Evolutionary conservation across 2,113 vertebrate genomes (phyloP), one percentile per base, ranked within the genome.

Genomic region (Montifringilla adamsi): DNA sequence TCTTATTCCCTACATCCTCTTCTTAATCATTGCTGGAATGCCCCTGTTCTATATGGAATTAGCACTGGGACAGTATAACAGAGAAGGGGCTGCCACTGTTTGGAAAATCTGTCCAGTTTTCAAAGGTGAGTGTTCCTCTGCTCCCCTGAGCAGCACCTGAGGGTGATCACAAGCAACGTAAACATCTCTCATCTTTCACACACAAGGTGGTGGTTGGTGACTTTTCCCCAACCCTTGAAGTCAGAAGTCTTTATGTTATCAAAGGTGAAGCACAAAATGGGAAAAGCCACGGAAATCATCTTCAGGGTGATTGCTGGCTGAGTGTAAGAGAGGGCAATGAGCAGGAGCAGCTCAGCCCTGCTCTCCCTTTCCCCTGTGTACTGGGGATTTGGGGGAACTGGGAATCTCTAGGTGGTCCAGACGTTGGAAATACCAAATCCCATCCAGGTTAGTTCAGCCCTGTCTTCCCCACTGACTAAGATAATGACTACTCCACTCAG

Each of bases 11-110:
- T 99, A 99, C 87, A 98, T 98, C 43, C 98, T 99, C 62, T 99
- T 99, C 97, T 96, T 99, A 97, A 98, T 99, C 90, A 99, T 99
- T 66, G 99, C 99, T 66, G 99, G 99, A 91, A 99, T 99, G 99
- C 99, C 99, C 22, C 97, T 99, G 75, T 99, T 99, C 97, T 99
- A 99, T 94, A 99, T 99, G 99, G 99, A 99, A 96, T 97, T 99
- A 90, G 99, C 99, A 55, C 97, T 99, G 97, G 99, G 99, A 87
- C 99, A 99, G 92, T 99, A 98, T 94, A 99, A 99, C 96, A 97
- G 99, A 94, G 98, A 99, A 97, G 99, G 99, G 24, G 99, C 99
- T 56, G 99, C 99, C 76, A 99, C 99, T 0, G 99, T 99, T 53
- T 99, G 99, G 99, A 99, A 99, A 97, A 99, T 99, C 95, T 99